Evolutionary conservation across 1,140 invertebrate species (phyloP), one percentile per base, ranked within the genome.

Genomic region (Campoletis sonorensis): DNA sequence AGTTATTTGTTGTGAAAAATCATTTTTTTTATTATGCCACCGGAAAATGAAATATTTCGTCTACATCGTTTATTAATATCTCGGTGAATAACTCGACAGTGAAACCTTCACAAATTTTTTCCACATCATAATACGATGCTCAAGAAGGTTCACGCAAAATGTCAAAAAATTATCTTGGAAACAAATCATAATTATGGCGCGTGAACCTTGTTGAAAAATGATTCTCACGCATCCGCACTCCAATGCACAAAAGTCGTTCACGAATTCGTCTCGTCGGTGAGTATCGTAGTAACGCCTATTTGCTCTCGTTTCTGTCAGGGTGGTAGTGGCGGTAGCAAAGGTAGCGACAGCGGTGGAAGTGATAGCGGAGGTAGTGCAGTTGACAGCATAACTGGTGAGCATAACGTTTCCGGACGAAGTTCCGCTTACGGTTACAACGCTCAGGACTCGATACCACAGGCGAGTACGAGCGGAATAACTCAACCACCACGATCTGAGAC

Each of bases 361-460:
- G 97, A 98, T 89, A 97, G 96, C 91, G 96, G 96, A 61, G 97
- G 96, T 75, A 98, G 97, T 89, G 97, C 96, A 58, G 96, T 96
- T 61, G 97, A 98, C 87, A 98, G 96, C 86, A 97, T 98, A 84
- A 97, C 96, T 67, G 97, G 97, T n/a, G 96, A 97, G 82, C 94
- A 95, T 82, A 95, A 94, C 86, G 94, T 95, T 10, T 98, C 97
- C 18, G 97, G 97, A 37, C 93, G 97, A 45, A 98, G 97, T 91
- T 98, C 97, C 86, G 96, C 96, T 0, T 98, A 98, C 89, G 97
- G 96, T 84, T 95, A 95, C 86, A 93, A 92, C 85, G 87, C 92
- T 51, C 90, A 93, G 61, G 95, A 95, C 87, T 91, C 92, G 78
- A 87, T 92, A 86, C 91, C 86, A 90, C 92, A 90, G 51, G 89